Conservation (phyloP, 2,113 vertebrate genomes). For the Eolophus roseicapilla region DNA sequence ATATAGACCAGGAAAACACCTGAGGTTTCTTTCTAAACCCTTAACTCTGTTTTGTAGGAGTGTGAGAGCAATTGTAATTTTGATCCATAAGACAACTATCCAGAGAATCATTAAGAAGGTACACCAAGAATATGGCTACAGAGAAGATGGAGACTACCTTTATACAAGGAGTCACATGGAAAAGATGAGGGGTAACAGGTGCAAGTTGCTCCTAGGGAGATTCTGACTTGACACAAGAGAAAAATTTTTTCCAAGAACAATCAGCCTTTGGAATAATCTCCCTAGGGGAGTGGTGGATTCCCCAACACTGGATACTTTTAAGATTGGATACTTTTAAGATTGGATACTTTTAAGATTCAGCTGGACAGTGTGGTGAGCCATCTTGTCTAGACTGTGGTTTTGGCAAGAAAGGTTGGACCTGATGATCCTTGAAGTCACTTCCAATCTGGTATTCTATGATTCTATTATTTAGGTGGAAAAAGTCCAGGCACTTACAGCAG, state of each 20-base stretch:
- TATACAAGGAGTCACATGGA: not conserved
- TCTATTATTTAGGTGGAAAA: not conserved
- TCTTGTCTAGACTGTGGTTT: not conserved
- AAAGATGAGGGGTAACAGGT: not conserved
- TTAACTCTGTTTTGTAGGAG: not conserved
- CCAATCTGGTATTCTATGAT: not conserved
- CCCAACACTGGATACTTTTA: not conserved
- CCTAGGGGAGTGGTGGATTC: not conserved
- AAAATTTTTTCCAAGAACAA: not conserved
- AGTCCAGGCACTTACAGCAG: not conserved
- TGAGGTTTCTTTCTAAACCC: not conserved
- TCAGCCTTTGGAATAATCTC: not conserved
- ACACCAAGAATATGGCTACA: not conserved
- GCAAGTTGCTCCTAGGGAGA: not conserved
- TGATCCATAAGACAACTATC: rapidly evolving
- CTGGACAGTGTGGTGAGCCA: not conserved
- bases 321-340: not conserved
- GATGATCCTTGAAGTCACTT: not conserved
- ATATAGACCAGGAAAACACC: not conserved
- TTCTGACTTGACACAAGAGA: not conserved
- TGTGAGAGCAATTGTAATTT: not conserved
- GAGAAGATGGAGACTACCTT: not conserved
- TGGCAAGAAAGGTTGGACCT: not conserved
- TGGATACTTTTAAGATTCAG: not conserved
- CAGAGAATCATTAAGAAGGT: not conserved